Evolutionary conservation across 1,140 invertebrate species (phyloP).

Genomic region (Temnothorax longispinosus): DNA sequence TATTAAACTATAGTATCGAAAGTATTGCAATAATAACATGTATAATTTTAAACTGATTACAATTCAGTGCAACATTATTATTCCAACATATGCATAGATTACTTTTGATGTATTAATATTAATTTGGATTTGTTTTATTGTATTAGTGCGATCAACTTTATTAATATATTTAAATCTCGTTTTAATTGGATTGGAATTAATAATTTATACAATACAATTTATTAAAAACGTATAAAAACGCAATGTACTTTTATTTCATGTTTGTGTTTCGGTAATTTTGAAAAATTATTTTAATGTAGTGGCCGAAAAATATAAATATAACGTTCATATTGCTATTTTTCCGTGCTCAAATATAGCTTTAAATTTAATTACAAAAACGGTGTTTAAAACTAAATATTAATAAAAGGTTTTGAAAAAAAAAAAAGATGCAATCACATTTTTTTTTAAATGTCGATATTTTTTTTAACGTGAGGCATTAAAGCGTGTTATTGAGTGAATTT

Average conservation of each 20-base stretch:
- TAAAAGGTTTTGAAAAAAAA: background rate
- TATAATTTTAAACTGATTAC: too few species aligned
- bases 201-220: too few species aligned
- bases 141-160: too few species aligned
- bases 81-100: too few species aligned
- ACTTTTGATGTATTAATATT: too few species aligned
- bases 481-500: background rate
- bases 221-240: background rate
- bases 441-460: background rate
- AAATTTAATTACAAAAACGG: background rate
- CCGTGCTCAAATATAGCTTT: background rate
- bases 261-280: background rate
- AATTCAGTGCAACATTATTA: too few species aligned
- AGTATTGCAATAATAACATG: too few species aligned
- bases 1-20: background rate
- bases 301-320: background rate
- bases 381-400: background rate
- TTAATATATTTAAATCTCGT: background rate
- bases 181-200: background rate
- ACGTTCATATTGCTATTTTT: background rate
- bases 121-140: too few species aligned
- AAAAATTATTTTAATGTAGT: background rate
- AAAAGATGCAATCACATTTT: background rate
- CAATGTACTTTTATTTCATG: background rate
- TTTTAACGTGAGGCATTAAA: background rate